Percentiles rank a stretch among this genome's conserved stretches.
These are phyloP conservation scores for Austrofundulus limnaeus DNA, from an alignment of 2,113 vertebrate genomes.

Conservation along the genomic window DNA sequence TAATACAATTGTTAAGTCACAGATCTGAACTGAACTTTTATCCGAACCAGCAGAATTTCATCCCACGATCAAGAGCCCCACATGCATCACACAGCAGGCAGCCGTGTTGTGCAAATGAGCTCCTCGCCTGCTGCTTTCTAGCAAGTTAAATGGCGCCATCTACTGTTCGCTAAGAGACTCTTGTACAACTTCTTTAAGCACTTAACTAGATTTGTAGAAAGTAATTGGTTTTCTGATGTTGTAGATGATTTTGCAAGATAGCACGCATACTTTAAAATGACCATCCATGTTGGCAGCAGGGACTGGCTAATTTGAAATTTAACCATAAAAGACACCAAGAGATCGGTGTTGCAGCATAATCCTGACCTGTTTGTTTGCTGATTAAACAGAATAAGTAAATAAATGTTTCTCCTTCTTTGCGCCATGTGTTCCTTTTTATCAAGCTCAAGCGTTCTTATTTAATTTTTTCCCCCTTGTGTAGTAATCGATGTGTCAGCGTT, in stretches of 20 bases:
- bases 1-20: slow-evolving; percentile 23
- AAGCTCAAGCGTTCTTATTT: slow-evolving; percentile 25
- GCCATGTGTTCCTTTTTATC: slow-evolving; percentile 53
- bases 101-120: slow-evolving; percentile 21
- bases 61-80: slow-evolving; percentile 43
- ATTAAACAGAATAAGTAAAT: slow-evolving; percentile 75
- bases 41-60: slow-evolving; percentile 49
- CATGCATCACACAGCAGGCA: slow-evolving; percentile 44
- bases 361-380: slow-evolving; percentile 75
- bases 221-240: slow-evolving; percentile 22
- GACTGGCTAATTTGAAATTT: slow-evolving; percentile 71
- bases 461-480: slow-evolving; percentile 4
- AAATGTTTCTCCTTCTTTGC: slow-evolving; percentile 57
- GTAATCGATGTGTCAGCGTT: slow-evolving; percentile 75
- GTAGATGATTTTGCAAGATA: slow-evolving; percentile 11
- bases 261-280: slow-evolving; percentile 63
- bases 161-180: slow-evolving; percentile 58
- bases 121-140: slow-evolving; percentile 34
- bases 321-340: slow-evolving; percentile 66
- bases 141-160: slow-evolving; percentile 78
- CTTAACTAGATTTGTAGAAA: slow-evolving; percentile 30
- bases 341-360: slow-evolving; percentile 65
- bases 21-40: slow-evolving; percentile 42
- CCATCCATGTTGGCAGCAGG: slow-evolving; percentile 62
- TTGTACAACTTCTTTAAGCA: slow-evolving; percentile 20